Base-by-base conservation (phyloP, 1,140 invertebrate species). In the Diorhabda carinulata region DNA sequence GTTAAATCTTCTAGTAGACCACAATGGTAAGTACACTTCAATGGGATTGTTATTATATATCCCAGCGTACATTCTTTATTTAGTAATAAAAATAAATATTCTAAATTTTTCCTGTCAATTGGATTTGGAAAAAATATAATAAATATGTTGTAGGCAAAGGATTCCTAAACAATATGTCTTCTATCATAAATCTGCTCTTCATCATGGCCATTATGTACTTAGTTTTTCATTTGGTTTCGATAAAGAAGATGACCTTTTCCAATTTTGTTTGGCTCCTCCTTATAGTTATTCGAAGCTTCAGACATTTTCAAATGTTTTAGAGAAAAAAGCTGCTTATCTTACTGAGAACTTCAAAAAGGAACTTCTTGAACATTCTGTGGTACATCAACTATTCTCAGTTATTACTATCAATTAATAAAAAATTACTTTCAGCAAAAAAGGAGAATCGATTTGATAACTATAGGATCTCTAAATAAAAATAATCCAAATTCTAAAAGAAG, bases 191-290 rank as follows among this genome's bases (percentile, higher is more conserved):
- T 98, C 96, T 41, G 84, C 91, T 7, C 87, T 92, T 70, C 97
- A 99, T 81, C 89, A 92, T 66, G 92, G 95, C 65, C 92, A 97
- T 70, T 96, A 97, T 79, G 91, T 99, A 4, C 86, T 99, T 40
- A 97, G 94, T 73, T 92, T 98, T 81, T 90, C 94, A 0, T 98
- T 98, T 80, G 90, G 90, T 25, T 99, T 99, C 79, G 96, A 98
- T 83, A 88, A 88, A 61, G 96, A 98, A 81, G 95, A 97, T 77
- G 92, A 94, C 75, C 87, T 96, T 2, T 98, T 97, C 79, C 95
- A 98, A 78, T 98, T 99, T 84, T 88, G 93, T 1, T 88, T 98
- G 74, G 91, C 90, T 6, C 95, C 92, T 74, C 97, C 97, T 0
- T 99, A 98, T 81, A 95, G 95, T 2, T 99, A 98, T 83, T 92